A percentile compares a stretch with the other conserved stretches of the same genome.
Conservation (phyloP, 1,140 invertebrate species). For the Heliconius melpomene region DNA sequence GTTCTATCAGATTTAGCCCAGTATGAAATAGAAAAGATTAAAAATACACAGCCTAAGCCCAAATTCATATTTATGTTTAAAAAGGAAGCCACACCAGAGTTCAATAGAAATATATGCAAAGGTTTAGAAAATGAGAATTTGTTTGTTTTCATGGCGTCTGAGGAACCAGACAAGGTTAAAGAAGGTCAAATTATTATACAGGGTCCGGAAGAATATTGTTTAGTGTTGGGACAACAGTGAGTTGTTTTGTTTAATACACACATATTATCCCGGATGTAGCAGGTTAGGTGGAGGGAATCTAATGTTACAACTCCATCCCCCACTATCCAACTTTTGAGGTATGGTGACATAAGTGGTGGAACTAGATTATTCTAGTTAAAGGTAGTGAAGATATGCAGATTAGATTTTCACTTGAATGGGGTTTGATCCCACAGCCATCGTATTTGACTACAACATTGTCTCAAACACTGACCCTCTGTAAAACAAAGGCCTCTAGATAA, state of each 20-base stretch:
- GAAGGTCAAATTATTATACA: conserved; percentile 84
- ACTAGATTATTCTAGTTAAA: not conserved
- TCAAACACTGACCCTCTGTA: no score
- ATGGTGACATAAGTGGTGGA: not conserved
- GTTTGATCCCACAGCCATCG: no score
- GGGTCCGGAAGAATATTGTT: conserved; percentile 74
- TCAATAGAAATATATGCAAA: conserved; percentile 85
- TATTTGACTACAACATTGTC: no score
- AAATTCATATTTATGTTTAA: conserved; percentile 84
- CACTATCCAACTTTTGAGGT: not conserved
- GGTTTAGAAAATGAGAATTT: conserved; percentile 82
- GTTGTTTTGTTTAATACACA: conserved; percentile 29
- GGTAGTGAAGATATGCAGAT: no score
- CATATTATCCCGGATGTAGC: not conserved
- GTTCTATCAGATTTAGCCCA: conserved; percentile 85
- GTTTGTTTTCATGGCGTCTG: conserved; percentile 85
- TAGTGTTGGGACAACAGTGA: conserved; percentile 64
- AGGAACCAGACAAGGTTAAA: conserved; percentile 85
- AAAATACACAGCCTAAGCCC: conserved; percentile 75
- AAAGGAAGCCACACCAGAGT: conserved; percentile 88
- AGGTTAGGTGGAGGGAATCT: not conserved
- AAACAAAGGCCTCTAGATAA: no score
- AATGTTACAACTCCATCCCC: not conserved
- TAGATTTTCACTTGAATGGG: no score
- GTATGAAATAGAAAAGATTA: conserved; percentile 84